Evolutionary conservation across 1,140 invertebrate genomes (phyloP), one percentile per base, ranked within the genome.

Genomic region (Drosophila subobscura): DNA sequence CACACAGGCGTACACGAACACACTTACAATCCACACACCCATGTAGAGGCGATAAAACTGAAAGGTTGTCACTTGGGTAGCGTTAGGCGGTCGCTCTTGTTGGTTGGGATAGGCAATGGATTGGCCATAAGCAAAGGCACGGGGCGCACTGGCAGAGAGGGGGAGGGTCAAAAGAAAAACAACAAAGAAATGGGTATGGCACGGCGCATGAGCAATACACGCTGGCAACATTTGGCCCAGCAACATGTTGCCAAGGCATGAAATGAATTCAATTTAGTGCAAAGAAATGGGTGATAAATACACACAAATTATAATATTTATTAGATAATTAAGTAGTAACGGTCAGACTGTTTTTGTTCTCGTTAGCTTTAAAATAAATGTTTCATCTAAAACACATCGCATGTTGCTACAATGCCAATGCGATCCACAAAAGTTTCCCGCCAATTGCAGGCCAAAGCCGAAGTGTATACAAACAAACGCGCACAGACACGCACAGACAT

Each of bases 361-460:
- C 3, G 5, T 29, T 29, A 7, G 29, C 12, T 57, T 44, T 2
- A 25, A 20, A 14, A 16, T 10, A 10, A 22, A 49, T 23, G 20
- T 33, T 20, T 23, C 3, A 66, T 25, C 16, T 40, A 7, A 12
- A 14, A 10, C 16, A 51, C 70, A 37, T 37, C 10, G 1, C 46
- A 56, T 74, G 64, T 74, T 81, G 53, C 49, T 41, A 74, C 45
- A 67, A 65, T 53, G 56, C 46, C 16, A 83, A 86, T 86, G n/a
- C 47, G 22, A 76, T 86, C 83, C 83, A 86, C 83, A 86, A 66
- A 12, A 60, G 67, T 90, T 90, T 90, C 88, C 88, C 88, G 88
- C 88, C 88, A 90, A 90, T 90, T 86, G 75, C 86, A 89, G 77
- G 77, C 60, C 81, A 89, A 37, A 81, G 77, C 85, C 81, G 67